Base-by-base conservation (phyloP, 2,113 vertebrate species). In the Protomyctophum bolini region DNA sequence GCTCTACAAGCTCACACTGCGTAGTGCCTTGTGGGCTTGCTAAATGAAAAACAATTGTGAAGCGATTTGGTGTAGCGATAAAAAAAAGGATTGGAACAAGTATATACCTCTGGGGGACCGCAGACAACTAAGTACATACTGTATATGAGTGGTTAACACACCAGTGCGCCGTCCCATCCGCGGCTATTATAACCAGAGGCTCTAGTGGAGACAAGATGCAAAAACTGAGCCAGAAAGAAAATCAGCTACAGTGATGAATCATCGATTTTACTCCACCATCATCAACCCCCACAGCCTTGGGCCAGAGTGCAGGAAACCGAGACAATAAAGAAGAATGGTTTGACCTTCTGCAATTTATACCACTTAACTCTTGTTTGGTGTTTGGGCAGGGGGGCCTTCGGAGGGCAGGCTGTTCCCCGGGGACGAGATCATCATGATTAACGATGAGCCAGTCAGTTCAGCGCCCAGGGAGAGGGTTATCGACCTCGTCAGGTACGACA, bases 401-500 rank as follows among this genome's bases (percentile, higher is more conserved):
- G 98, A 99, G 93, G 95, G 96, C 85, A 98, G 94, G 84, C 94
- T 99, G 86, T 89, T 97, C 86, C 96, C 97, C 1, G 98, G 98
- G 88, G 98, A 99, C 89, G 97, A 99, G 84, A 98, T 99, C 90
- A 95, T 98, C 89, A 98, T 98, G 98, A 99, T 99, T 89, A 99
- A 99, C 73, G 96, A 98, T 86, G 97, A 99, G 85, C 91, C 96
- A 7, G 98, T 99, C 88, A 96, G 95, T 63, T 94, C 95, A 21
- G 97, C 97, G 67, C 95, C 97, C 66, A 95, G 97, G 87, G 97
- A 99, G 86, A 92, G 96, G 91, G 98, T 99, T 89, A 99, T 99
- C 48, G 98, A 99, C 93, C 95, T 99, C 79, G 98, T 99, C 95
- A 98, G 98, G 98, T 98, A 95, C 68, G 89, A 75, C 77, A 68